Conservation (phyloP, 2,888 invertebrate genomes). For the Drosophila quinaria region DNA sequence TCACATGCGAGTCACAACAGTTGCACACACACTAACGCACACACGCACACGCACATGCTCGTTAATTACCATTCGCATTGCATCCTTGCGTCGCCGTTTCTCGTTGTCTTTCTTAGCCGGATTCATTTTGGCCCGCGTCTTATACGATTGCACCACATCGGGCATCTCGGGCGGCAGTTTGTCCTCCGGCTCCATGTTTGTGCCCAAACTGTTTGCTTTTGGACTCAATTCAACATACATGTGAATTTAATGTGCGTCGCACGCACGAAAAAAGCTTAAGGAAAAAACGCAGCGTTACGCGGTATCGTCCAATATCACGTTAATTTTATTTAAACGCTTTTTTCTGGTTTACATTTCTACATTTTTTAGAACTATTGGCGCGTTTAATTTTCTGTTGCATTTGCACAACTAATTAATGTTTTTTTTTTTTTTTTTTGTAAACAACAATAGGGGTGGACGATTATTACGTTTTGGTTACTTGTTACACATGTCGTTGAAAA, state of each 20-base stretch:
- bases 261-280: slow-evolving; percentile 48
- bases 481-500: slow-evolving; percentile 7
- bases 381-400: slow-evolving; percentile 37
- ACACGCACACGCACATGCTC: slow-evolving; percentile 29
- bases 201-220: slow-evolving; percentile 50
- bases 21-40: slow-evolving; percentile 20
- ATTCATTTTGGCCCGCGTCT: slow-evolving; percentile 84
- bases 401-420: slow-evolving; percentile 45
- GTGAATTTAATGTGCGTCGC: slow-evolving; percentile 61
- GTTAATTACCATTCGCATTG: slow-evolving; percentile 82
- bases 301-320: slow-evolving; percentile 6
- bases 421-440: slow-evolving; percentile 56
- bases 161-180: slow-evolving; percentile 42
- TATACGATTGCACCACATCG: slow-evolving; percentile 80
- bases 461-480: slow-evolving; percentile 6
- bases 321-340: background rate
- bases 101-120: slow-evolving; percentile 84
- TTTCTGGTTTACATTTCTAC: slow-evolving; percentile 40
- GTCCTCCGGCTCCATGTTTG: slow-evolving; percentile 62
- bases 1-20: slow-evolving; percentile 30
- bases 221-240: slow-evolving; percentile 65
- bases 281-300: slow-evolving; percentile 26
- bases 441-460: slow-evolving; percentile 60
- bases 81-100: slow-evolving; percentile 84
- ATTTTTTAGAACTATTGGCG: slow-evolving; percentile 22